Percentiles rank a stretch among this genome's conserved stretches.
phyloP scores from a whole-genome alignment of 2,888 invertebrate species.

The Patella pellucida region DNA sequence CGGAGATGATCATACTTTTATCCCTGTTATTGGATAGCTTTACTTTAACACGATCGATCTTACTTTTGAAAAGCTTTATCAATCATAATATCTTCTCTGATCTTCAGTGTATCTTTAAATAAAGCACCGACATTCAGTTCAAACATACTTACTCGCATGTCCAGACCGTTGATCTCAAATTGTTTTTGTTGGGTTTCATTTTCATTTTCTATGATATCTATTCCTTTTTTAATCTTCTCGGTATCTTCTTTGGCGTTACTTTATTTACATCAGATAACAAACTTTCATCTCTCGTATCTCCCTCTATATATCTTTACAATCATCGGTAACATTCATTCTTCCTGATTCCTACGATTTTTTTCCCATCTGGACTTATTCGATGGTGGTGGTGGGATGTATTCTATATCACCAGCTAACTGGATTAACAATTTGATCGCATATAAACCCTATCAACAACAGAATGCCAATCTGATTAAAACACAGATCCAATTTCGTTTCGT shows the following conservation, averaged over 20 bases:
- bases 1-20: not conserved
- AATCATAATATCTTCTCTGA: not conserved
- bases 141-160: not conserved
- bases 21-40: not conserved
- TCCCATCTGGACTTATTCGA: not conserved
- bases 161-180: not conserved
- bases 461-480: too few relatives aligned
- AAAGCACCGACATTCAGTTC: not conserved
- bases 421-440: not conserved
- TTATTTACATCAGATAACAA: not conserved
- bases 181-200: not conserved
- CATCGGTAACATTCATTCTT: not conserved
- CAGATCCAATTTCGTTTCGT: too few relatives aligned
- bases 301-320: not conserved
- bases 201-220: not conserved
- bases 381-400: not conserved
- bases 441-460: too few relatives aligned
- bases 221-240: not conserved
- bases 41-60: not conserved
- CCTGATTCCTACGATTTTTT: not conserved
- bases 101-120: not conserved
- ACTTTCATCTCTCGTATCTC: not conserved
- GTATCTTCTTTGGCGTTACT: not conserved
- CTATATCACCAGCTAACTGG: not conserved
- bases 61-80: not conserved